Evolutionary conservation across 2,888 invertebrate genomes (phyloP).

Genomic region (Agrochola circellaris): DNA sequence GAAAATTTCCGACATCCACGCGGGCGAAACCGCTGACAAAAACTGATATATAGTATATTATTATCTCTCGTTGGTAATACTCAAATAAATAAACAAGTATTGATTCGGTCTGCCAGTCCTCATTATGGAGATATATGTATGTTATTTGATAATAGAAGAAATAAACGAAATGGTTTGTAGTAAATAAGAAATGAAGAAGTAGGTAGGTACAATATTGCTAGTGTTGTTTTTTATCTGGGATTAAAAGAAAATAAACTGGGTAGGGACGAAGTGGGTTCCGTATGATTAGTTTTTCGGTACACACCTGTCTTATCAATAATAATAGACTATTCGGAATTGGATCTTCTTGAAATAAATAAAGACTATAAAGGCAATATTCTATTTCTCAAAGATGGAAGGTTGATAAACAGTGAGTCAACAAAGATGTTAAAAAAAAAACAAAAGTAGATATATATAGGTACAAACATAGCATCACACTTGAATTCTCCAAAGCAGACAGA

Average conservation of each 20-base stretch:
- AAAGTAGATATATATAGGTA: not conserved
- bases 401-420: not conserved
- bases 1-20: no score
- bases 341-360: conserved; percentile 16
- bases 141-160: conserved; percentile 27
- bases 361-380: not conserved
- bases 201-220: not conserved
- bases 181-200: conserved; percentile 9
- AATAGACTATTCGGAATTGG: conserved; percentile 15
- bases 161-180: conserved; percentile 12
- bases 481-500: not conserved
- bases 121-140: conserved; percentile 32
- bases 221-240: conserved; percentile 28
- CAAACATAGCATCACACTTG: not conserved
- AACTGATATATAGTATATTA: no score
- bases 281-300: conserved; percentile 15
- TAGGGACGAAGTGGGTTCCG: not conserved
- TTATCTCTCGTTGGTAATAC: conserved; percentile 11
- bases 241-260: conserved; percentile 26
- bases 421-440: not conserved
- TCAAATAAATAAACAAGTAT: conserved; percentile 36
- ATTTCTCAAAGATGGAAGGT: not conserved
- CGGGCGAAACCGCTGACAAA: no score
- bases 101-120: conserved; percentile 41
- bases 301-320: conserved; percentile 27